These are phyloP conservation scores for Drosophila borborema DNA, from an alignment of 2,888 invertebrate genomes.

Conservation along the genomic window DNA sequence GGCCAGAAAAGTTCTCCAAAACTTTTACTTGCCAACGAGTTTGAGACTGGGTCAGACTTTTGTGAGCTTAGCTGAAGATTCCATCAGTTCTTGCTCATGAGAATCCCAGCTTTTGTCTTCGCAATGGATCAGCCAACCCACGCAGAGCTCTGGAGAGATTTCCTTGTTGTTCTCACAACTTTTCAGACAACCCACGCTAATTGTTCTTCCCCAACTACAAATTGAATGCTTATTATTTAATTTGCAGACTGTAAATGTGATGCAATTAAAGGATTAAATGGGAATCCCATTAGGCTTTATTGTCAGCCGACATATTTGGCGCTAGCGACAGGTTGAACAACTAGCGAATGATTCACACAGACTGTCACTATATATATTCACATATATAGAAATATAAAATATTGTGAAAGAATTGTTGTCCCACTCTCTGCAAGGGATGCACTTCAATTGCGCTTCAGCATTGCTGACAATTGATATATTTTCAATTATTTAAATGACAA, in stretches of 20 bases:
- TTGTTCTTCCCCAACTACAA: conserved; percentile 28
- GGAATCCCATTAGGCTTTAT: conserved; percentile 72
- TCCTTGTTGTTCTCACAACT: conserved; percentile 5
- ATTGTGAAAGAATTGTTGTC: not conserved
- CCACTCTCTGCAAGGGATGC: not conserved
- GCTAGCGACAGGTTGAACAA: conserved; percentile 22
- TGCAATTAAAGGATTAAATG: conserved; percentile 77
- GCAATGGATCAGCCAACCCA: conserved; percentile 32
- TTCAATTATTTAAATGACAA: conserved; percentile 76
- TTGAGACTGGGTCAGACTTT: not conserved
- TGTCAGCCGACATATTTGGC: conserved; percentile 42
- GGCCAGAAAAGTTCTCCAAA: conserved; percentile 56
- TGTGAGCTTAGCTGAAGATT: not conserved
- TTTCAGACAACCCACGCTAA: conserved; percentile 35
- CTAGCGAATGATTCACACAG: conserved; percentile 14
- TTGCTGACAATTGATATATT: conserved; percentile 54
- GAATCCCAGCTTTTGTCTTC: not conserved
- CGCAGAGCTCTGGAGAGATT: too few relatives aligned
- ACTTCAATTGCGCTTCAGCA: not conserved
- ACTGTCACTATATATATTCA: not conserved
- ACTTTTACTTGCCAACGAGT: conserved; percentile 17
- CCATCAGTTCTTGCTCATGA: not conserved
- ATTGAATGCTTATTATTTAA: conserved; percentile 70
- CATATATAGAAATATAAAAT: not conserved
- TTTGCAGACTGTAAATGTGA: conserved; percentile 74